phyloP scores from a whole-genome alignment of 2,113 vertebrate genomes.

The Turnix velox region DNA sequence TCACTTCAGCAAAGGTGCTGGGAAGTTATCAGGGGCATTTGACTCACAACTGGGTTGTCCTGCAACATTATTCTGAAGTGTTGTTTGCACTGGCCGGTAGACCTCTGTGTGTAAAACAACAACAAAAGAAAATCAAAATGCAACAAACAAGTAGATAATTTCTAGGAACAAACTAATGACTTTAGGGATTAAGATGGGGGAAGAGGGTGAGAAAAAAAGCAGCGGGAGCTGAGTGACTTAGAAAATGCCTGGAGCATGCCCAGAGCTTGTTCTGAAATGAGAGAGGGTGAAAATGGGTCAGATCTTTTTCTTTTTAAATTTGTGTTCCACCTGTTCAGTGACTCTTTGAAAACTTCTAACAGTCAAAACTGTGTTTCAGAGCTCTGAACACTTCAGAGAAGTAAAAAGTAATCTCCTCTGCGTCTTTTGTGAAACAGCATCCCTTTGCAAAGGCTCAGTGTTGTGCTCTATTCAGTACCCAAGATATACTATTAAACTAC shows the following conservation, averaged over 20 bases:
- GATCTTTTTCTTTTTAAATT: not conserved
- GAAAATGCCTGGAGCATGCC: not conserved
- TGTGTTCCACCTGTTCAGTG: slow-evolving; percentile 20
- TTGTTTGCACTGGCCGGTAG: not conserved
- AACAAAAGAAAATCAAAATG: not conserved
- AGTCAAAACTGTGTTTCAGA: not conserved
- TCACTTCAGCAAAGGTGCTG: not conserved
- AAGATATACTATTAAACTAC: not conserved
- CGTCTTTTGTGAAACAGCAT: not conserved
- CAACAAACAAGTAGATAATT: not conserved
- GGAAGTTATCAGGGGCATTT: not conserved
- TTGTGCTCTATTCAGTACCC: not conserved
- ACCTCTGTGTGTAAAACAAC: not conserved
- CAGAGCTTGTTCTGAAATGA: not conserved
- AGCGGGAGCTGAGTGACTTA: not conserved
- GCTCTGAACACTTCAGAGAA: not conserved
- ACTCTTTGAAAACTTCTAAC: not conserved
- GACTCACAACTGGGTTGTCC: not conserved
- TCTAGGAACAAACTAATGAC: slow-evolving; percentile 8
- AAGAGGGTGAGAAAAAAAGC: not conserved
- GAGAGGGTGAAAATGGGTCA: not conserved
- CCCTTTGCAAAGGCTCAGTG: not conserved
- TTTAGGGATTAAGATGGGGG: not conserved
- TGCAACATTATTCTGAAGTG: not conserved
- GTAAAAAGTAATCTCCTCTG: not conserved